A percentile compares a stretch with the other conserved stretches of the same genome.
Evolutionary conservation across 1,140 invertebrate species (phyloP).

Genomic region (Agrypnia vestita): DNA sequence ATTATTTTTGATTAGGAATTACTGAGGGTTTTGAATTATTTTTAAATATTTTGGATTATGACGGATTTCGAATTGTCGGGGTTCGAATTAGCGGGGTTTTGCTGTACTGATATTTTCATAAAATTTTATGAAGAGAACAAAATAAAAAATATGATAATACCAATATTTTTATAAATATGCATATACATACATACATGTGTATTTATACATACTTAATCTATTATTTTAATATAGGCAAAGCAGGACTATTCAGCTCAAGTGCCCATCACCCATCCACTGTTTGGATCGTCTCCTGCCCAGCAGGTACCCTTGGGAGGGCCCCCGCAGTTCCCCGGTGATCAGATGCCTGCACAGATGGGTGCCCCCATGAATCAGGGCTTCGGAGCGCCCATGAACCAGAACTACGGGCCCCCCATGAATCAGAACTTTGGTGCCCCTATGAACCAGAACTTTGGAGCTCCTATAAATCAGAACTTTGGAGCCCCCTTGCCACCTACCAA

Average conservation of each 20-base stretch:
- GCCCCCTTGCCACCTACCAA: slow-evolving; percentile 27
- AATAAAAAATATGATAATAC: no score
- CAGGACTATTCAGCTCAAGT: slow-evolving; percentile 74
- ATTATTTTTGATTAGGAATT: no score
- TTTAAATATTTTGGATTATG: no score
- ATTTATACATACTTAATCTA: no score
- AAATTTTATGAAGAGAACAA: no score
- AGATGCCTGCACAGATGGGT: slow-evolving; percentile 33
- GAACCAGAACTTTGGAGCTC: slow-evolving; percentile 45
- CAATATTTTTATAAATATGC: no score
- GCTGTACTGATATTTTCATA: no score
- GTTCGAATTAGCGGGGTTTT: no score
- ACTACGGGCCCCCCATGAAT: slow-evolving; percentile 58
- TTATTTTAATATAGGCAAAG: slow-evolving; percentile 71
- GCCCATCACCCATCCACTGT: slow-evolving; percentile 87
- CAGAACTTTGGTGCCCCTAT: slow-evolving; percentile 61
- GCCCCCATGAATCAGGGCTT: slow-evolving; percentile 54
- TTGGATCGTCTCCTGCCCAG: slow-evolving; percentile 76
- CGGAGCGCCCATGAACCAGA: slow-evolving; percentile 45
- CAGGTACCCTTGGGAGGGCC: slow-evolving; percentile 66
- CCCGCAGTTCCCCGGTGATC: slow-evolving; percentile 50
- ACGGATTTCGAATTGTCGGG: no score
- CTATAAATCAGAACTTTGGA: slow-evolving; percentile 63
- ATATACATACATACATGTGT: no score
- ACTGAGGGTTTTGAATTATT: no score